These are phyloP conservation scores for Lepisosteus oculatus DNA, from an alignment of 2,113 vertebrate species.

Conservation along the genomic window DNA sequence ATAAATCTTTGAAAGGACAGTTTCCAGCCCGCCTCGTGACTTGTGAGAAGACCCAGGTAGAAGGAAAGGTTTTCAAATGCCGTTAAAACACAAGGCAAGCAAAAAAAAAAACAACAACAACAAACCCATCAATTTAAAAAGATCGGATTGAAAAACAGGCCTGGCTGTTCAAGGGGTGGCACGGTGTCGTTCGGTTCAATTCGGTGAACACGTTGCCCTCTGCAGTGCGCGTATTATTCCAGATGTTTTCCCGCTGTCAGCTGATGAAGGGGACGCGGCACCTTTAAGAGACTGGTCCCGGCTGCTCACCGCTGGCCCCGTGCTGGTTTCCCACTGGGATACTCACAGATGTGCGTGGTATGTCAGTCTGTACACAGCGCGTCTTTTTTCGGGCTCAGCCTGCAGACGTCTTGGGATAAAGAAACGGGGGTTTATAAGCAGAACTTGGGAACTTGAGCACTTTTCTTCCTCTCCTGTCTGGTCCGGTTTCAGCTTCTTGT, in stretches of 20 bases:
- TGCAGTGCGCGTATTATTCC: constrained; percentile 22
- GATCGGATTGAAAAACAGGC: too few species aligned
- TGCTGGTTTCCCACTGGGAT: background rate
- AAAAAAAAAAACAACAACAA: too few species aligned
- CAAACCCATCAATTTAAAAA: too few species aligned
- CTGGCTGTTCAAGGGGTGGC: too few species aligned
- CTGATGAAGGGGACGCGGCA: background rate
- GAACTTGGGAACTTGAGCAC: background rate
- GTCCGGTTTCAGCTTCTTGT: background rate
- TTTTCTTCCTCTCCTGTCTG: background rate
- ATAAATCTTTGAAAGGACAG: too few species aligned
- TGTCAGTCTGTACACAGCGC: background rate
- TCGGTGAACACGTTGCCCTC: too few species aligned
- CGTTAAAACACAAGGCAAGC: too few species aligned
- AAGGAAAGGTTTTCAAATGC: too few species aligned
- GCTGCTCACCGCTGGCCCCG: background rate
- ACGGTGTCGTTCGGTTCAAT: too few species aligned
- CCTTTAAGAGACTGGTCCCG: background rate
- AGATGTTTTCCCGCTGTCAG: constrained; percentile 1
- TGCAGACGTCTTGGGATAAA: background rate
- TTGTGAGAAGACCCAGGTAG: too few species aligned
- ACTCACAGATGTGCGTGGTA: background rate
- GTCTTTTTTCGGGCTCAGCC: background rate
- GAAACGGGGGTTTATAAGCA: background rate
- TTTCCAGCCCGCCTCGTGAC: too few species aligned